phyloP scores from a whole-genome alignment of 2,797 vertebrate genomes.

The Microctenopoma stevenorrisi region DNA sequence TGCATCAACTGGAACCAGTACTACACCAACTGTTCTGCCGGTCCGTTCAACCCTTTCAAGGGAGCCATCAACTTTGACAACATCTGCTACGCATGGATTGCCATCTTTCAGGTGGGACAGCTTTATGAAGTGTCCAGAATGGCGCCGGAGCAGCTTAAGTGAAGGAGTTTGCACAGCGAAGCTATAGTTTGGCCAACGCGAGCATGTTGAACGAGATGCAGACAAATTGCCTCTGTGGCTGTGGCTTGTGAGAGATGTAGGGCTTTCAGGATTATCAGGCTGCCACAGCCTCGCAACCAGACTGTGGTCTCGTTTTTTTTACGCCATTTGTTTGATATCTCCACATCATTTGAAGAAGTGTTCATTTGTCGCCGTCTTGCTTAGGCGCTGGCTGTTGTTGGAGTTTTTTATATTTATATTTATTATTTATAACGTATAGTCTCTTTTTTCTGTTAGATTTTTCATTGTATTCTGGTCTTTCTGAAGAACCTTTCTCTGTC shows the following conservation, averaged over 20 bases:
- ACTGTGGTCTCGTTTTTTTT: conserved; percentile 42
- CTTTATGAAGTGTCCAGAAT: not conserved
- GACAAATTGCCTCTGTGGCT: conserved; percentile 26
- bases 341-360: conserved; percentile 38
- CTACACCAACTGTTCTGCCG: conserved; percentile 94
- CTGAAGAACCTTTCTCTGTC: not conserved
- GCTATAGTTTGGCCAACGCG: not conserved
- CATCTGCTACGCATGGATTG: conserved; percentile 98
- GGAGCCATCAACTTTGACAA: conserved; percentile 99
- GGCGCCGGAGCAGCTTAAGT: not conserved
- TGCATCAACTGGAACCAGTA: conserved; percentile 99
- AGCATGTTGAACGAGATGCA: conserved; percentile 10
- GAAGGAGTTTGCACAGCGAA: not conserved
- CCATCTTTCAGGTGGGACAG: conserved; percentile 93
- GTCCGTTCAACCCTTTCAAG: conserved; percentile 94
- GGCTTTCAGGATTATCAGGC: conserved; percentile 55
- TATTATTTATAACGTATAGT: not conserved
- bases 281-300: conserved; percentile 16
- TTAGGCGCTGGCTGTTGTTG: not conserved
- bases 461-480: not conserved
- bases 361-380: conserved; percentile 31
- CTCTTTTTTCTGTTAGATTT: not conserved
- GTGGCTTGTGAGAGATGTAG: conserved; percentile 27
- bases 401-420: not conserved
- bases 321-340: conserved; percentile 56